phyloP scores from a whole-genome alignment of 1,140 invertebrate genomes.

The Drosophila carrolli region DNA sequence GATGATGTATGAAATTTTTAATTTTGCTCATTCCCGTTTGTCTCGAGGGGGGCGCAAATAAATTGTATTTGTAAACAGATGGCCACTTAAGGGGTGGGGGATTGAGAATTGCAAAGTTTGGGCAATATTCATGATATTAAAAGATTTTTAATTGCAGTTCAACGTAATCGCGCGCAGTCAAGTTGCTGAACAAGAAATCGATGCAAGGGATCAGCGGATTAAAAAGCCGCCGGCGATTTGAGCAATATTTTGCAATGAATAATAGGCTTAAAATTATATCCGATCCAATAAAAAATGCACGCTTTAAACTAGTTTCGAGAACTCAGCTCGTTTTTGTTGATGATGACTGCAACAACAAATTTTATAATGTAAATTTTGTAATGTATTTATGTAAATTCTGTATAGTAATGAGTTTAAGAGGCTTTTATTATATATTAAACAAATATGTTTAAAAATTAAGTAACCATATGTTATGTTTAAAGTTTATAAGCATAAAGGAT shows the following conservation, averaged over 20 bases:
- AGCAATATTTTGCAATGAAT: background rate
- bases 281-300: background rate
- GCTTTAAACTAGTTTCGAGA: background rate
- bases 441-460: too few species aligned
- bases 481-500: too few species aligned
- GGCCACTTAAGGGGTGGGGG: slow-evolving; percentile 31
- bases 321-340: too few species aligned
- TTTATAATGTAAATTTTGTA: too few species aligned
- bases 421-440: too few species aligned
- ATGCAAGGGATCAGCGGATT: background rate
- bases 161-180: background rate
- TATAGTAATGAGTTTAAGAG: too few species aligned
- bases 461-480: too few species aligned
- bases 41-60: slow-evolving; percentile 17
- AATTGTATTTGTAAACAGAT: slow-evolving; percentile 40
- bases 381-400: too few species aligned
- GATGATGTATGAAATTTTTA: slow-evolving; percentile 83
- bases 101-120: slow-evolving; percentile 9
- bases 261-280: background rate
- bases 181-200: slow-evolving; percentile 5
- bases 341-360: too few species aligned
- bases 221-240: slow-evolving; percentile 18
- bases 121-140: slow-evolving; percentile 5
- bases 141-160: slow-evolving; percentile 17
- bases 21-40: slow-evolving; percentile 41